Percentiles rank a stretch among this genome's conserved stretches.
Conservation (phyloP, 2,888 invertebrate genomes). For the Heterodera filipjevi region DNA sequence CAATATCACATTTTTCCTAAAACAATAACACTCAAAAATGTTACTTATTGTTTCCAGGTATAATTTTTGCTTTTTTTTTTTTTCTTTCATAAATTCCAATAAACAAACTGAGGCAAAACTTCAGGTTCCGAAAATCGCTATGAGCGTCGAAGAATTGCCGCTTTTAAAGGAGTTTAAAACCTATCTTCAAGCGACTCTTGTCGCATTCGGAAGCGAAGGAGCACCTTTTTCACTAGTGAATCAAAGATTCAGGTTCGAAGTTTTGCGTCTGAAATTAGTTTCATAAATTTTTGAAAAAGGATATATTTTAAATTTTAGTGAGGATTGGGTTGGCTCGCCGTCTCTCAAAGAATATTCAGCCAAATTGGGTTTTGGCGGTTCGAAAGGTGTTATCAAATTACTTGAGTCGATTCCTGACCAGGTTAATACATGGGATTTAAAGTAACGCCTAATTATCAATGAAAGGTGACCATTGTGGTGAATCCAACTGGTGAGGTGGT, state of each 20-base stretch:
- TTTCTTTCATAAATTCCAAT: too few species aligned
- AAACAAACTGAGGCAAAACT: too few species aligned
- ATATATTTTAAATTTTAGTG: neutral
- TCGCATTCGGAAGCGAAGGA: slow-evolving; percentile 8
- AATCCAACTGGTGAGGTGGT: neutral
- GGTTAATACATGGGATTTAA: neutral
- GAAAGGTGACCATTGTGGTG: neutral
- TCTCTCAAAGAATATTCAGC: neutral
- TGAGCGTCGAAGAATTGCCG: neutral
- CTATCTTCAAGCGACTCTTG: neutral
- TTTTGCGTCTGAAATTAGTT: neutral
- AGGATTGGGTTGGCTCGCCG: neutral
- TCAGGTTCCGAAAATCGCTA: neutral
- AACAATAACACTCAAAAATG: too few species aligned
- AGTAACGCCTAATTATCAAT: neutral
- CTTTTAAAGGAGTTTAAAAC: neutral
- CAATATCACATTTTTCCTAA: too few species aligned
- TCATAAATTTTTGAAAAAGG: neutral
- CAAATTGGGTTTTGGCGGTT: neutral
- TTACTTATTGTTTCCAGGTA: too few species aligned
- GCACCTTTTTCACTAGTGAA: neutral
- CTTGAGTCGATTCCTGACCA: neutral
- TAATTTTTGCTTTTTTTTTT: too few species aligned
- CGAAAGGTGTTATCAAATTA: neutral
- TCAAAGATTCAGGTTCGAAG: neutral